Conservation (phyloP, 2,888 invertebrate species). For the Cryptus armator region DNA sequence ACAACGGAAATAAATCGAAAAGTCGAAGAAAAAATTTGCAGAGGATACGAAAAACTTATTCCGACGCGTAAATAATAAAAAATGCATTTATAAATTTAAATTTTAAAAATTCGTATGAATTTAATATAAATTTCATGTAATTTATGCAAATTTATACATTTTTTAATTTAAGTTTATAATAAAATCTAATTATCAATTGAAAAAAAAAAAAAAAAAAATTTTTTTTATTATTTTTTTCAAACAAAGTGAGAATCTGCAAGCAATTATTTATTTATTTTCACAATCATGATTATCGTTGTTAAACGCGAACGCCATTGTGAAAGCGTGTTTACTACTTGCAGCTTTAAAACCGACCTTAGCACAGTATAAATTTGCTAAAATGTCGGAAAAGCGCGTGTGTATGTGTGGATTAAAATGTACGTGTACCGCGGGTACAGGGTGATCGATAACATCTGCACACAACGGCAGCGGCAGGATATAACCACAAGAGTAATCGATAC, state of each 20-base stretch:
- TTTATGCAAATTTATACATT: too few species aligned
- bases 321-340: not conserved
- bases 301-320: not conserved
- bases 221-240: too few species aligned
- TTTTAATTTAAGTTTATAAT: too few species aligned
- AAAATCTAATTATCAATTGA: too few species aligned
- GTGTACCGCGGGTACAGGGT: not conserved
- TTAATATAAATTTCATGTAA: too few species aligned
- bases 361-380: not conserved
- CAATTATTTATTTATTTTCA: too few species aligned
- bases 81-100: too few species aligned
- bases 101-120: too few species aligned
- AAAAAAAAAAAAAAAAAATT: too few species aligned
- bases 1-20: not conserved
- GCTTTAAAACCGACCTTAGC: not conserved
- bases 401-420: not conserved
- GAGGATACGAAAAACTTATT: not conserved
- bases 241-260: too few species aligned
- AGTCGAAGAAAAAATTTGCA: not conserved
- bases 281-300: not conserved
- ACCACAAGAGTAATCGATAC: not conserved
- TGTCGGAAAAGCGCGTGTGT: not conserved
- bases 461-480: not conserved
- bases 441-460: not conserved
- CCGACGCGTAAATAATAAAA: too few species aligned